Percentiles rank a stretch among this genome's conserved stretches.
phyloP scores from a whole-genome alignment of 2,113 vertebrate genomes.

The Podiceps cristatus region DNA sequence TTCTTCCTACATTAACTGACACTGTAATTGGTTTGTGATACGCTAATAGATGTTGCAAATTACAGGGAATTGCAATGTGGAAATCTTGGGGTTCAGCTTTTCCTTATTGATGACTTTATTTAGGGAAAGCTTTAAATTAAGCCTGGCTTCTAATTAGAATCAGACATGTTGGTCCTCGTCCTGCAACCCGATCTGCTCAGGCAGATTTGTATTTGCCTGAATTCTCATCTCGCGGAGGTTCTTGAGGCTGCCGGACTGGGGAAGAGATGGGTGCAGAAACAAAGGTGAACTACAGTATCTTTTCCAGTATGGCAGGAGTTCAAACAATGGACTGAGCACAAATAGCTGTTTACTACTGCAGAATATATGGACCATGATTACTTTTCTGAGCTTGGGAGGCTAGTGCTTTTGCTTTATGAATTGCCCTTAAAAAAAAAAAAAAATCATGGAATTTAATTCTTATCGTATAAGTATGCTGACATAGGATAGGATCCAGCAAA shows the following conservation, averaged over 20 bases:
- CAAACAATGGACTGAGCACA: slow-evolving; percentile 1
- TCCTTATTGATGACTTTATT: background rate
- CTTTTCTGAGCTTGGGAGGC: background rate
- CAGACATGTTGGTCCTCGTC: background rate
- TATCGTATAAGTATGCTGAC: background rate
- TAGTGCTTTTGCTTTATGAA: background rate
- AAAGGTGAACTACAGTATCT: background rate
- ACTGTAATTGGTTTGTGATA: background rate
- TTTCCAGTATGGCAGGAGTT: slow-evolving; percentile 1
- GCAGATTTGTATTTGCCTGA: background rate
- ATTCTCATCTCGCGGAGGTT: background rate
- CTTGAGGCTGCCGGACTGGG: background rate
- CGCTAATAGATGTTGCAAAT: background rate
- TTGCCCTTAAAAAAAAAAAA: background rate
- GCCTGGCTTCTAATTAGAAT: background rate
- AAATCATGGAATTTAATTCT: background rate
- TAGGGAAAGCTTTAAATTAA: slow-evolving; percentile 22
- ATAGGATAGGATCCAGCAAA: background rate
- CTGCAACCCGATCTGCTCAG: background rate
- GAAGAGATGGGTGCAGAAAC: background rate
- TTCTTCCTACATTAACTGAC: background rate
- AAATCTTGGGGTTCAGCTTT: background rate
- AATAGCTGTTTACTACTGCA: background rate
- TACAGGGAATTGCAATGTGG: background rate
- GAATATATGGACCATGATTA: slow-evolving; percentile 9